Conservation (phyloP, 1,140 invertebrate species). For the Drosophila kanapiae region DNA sequence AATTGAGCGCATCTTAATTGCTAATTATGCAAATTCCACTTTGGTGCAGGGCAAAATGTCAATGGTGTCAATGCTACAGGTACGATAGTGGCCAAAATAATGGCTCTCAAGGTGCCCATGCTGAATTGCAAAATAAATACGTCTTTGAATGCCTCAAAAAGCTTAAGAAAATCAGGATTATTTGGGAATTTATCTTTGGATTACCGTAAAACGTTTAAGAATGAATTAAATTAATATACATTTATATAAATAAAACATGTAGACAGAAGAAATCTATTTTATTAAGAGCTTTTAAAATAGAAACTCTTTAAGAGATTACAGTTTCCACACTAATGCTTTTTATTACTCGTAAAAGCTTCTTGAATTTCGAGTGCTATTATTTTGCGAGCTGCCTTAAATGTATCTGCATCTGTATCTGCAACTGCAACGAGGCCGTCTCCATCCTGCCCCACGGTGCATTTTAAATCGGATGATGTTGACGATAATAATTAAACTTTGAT, state of each 20-base stretch:
- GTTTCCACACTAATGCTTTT: too few relatives aligned
- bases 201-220: neutral
- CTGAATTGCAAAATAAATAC: neutral
- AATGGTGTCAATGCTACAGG: conserved; percentile 16
- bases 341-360: too few relatives aligned
- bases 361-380: neutral
- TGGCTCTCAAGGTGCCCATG: neutral
- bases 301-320: too few relatives aligned
- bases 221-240: too few relatives aligned
- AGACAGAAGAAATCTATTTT: too few relatives aligned
- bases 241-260: too few relatives aligned
- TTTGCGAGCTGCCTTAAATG: neutral
- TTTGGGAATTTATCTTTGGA: neutral
- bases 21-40: conserved; percentile 45
- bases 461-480: conserved; percentile 54
- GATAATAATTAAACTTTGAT: conserved; percentile 56
- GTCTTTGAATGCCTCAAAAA: too few relatives aligned
- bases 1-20: conserved; percentile 42
- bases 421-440: conserved; percentile 9
- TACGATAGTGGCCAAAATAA: conserved; percentile 8
- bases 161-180: neutral
- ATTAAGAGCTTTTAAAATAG: too few relatives aligned
- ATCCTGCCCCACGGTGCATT: conserved; percentile 33
- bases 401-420: neutral
- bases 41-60: conserved; percentile 20